Evolutionary conservation across 2,888 invertebrate species (phyloP).

Genomic region (Andrena marginata): DNA sequence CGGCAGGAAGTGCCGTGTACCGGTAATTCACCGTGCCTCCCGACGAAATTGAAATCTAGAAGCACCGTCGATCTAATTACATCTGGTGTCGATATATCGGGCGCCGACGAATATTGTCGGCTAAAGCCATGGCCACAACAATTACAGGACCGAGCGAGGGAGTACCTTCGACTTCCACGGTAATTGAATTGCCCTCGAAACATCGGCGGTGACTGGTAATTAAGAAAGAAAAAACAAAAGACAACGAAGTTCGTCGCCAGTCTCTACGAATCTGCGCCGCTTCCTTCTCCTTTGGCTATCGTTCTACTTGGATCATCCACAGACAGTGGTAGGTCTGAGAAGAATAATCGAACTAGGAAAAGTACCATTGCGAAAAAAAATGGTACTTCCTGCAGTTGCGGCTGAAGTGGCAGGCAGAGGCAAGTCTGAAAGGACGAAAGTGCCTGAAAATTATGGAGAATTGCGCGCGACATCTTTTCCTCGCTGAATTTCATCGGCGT

Average conservation of each 20-base stretch:
- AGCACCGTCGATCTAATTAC: conserved; percentile 66
- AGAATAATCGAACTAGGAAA: no score
- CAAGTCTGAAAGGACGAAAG: neutral
- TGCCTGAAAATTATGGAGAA: conserved; percentile 8
- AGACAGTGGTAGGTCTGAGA: no score
- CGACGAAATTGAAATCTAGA: conserved; percentile 70
- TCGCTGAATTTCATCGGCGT: conserved; percentile 30
- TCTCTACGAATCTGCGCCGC: neutral
- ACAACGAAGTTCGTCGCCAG: no score
- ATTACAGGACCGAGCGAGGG: conserved; percentile 60
- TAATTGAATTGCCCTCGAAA: conserved; percentile 57
- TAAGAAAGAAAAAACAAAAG: conserved; percentile 25
- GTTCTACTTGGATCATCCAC: no score
- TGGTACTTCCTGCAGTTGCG: neutral
- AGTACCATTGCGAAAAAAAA: neutral
- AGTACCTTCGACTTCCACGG: conserved; percentile 57
- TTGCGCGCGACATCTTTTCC: neutral
- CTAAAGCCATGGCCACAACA: conserved; percentile 64
- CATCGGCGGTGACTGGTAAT: conserved; percentile 25
- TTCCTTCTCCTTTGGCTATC: neutral
- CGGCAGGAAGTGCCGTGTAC: conserved; percentile 50
- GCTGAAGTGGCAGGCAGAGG: neutral
- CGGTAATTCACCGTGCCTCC: conserved; percentile 59
- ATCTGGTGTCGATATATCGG: conserved; percentile 65
- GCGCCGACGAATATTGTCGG: conserved; percentile 64